Evolutionary conservation across 2,797 vertebrate species (phyloP).

Genomic region (Sciurus carolinensis): DNA sequence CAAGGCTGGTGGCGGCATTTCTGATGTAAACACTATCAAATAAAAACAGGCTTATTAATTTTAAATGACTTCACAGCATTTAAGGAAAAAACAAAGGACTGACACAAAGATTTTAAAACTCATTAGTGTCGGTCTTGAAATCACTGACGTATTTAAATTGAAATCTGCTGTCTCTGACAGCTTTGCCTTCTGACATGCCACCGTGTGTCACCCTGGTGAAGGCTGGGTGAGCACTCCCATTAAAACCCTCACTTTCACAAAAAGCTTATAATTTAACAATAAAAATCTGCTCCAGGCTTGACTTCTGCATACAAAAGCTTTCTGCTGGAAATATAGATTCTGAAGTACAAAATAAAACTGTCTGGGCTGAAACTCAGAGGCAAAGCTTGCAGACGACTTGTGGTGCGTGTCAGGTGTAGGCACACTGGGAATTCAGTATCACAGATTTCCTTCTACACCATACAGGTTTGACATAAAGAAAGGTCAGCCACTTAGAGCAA

Average conservation of each 20-base stretch:
- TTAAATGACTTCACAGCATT: slow-evolving; percentile 69
- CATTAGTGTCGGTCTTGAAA: slow-evolving; percentile 65
- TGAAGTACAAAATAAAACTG: slow-evolving; percentile 58
- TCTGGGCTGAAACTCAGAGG: slow-evolving; percentile 28
- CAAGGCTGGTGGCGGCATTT: accelerated
- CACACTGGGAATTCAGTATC: not conserved
- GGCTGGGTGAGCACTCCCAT: slow-evolving; percentile 49
- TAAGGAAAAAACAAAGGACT: slow-evolving; percentile 56
- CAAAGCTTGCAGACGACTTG: not conserved
- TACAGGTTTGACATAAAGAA: not conserved
- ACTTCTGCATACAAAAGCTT: slow-evolving; percentile 46
- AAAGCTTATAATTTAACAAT: slow-evolving; percentile 48
- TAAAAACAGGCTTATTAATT: slow-evolving; percentile 58
- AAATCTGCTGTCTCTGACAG: slow-evolving; percentile 59
- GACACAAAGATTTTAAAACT: slow-evolving; percentile 73
- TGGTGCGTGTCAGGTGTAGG: not conserved
- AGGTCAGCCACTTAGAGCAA: not conserved
- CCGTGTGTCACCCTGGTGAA: not conserved
- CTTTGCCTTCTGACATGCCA: not conserved
- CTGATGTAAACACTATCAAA: slow-evolving; percentile 4
- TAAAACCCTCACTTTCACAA: not conserved
- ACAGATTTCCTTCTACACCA: not conserved
- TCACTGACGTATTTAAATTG: slow-evolving; percentile 65
- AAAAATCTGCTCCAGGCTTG: slow-evolving; percentile 55
- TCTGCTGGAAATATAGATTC: slow-evolving; percentile 48